phyloP scores from a whole-genome alignment of 2,113 vertebrate species.

The Caloenas nicobarica region DNA sequence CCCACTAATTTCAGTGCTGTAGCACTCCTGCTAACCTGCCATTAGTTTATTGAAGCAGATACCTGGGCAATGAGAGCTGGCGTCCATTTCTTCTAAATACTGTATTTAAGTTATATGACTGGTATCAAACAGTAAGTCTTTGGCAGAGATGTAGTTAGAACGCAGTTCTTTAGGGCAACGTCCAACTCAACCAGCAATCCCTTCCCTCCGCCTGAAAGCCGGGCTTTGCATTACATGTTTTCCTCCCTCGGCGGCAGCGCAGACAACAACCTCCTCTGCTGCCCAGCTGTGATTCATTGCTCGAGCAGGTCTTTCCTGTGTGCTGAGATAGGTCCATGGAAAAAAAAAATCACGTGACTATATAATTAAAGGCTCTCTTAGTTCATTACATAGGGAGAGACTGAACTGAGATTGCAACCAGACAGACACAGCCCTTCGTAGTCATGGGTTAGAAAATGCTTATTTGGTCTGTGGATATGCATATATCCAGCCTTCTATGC shows the following conservation, averaged over 20 bases:
- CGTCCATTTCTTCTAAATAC: background rate
- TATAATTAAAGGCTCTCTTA: constrained; percentile 55
- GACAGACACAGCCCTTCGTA: background rate
- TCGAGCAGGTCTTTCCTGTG: constrained; percentile 68
- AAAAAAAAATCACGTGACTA: constrained; percentile 36
- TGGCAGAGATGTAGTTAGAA: background rate
- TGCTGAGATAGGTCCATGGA: constrained; percentile 44
- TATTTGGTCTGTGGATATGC: background rate
- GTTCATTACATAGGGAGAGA: constrained; percentile 37
- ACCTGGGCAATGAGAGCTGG: background rate
- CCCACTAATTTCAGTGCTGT: background rate
- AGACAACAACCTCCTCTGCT: constrained; percentile 22
- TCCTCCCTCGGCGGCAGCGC: background rate
- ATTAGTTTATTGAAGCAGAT: background rate
- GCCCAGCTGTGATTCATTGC: constrained; percentile 48
- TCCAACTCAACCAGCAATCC: background rate
- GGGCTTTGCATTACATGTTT: background rate
- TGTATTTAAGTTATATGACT: background rate
- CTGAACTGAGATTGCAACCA: constrained; percentile 24
- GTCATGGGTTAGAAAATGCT: background rate
- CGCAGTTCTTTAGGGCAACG: background rate
- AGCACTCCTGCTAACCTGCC: background rate
- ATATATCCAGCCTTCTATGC: background rate
- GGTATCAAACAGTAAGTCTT: background rate
- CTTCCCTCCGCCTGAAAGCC: background rate